A percentile compares a stretch with the other conserved stretches of the same genome.
phyloP scores from a whole-genome alignment of 2,888 invertebrate species.

The Andrena fulva region DNA sequence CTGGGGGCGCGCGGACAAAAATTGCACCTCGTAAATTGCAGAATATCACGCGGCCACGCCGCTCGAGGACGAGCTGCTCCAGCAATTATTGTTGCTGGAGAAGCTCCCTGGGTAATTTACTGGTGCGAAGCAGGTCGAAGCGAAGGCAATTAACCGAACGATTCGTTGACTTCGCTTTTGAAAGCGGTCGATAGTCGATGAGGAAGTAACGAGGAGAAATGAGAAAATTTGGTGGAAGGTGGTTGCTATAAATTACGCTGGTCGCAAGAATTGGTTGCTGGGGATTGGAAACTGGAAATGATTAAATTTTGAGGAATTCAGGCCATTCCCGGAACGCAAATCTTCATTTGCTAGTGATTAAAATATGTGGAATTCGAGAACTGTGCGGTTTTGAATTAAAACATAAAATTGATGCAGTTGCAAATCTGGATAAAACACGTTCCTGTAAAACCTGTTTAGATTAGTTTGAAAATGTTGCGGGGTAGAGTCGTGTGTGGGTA shows the following conservation, averaged over 20 bases:
- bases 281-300: background rate
- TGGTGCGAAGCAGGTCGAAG: background rate
- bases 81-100: slow-evolving; percentile 7
- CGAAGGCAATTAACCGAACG: slow-evolving; percentile 16
- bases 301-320: background rate
- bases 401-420: background rate
- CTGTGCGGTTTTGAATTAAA: background rate
- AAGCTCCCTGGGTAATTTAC: background rate
- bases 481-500: background rate
- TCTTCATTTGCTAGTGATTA: slow-evolving; percentile 10
- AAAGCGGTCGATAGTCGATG: background rate
- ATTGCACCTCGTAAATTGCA: background rate
- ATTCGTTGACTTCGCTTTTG: background rate
- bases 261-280: background rate
- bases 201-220: slow-evolving; percentile 15
- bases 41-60: background rate
- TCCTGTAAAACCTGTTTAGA: background rate
- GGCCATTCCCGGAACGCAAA: background rate
- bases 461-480: background rate
- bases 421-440: background rate
- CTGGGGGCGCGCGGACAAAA: background rate
- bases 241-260: slow-evolving; percentile 6
- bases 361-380: background rate
- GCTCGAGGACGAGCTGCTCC: slow-evolving; percentile 1
- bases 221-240: background rate